Evolutionary conservation across 2,888 invertebrate genomes (phyloP), one percentile per base, ranked within the genome.

Genomic region (Zygothrica quintamaculata): DNA sequence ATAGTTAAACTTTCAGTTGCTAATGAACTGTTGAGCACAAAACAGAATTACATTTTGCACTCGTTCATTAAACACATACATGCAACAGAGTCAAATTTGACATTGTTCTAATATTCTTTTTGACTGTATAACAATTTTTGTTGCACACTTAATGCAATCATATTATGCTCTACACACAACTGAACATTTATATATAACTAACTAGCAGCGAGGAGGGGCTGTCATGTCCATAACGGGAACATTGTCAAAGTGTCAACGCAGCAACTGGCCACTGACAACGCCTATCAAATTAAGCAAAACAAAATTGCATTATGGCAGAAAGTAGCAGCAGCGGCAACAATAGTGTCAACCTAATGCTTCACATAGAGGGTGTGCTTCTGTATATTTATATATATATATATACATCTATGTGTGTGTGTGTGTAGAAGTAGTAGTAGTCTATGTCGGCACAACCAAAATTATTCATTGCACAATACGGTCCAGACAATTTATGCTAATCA

Each of bases 401-500:
- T 13, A 4, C 37, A 13, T 8, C n/a, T 26, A 9, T 36, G 12
- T 18, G 29, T 48, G 29, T 11, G 13, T 40, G 42, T 22, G 33
- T 43, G 52, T 13, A 15, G 13, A 37, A 46, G 74, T 80, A 73
- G 11, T 34, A 48, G 44, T 36, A 6, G 18, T 15, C 60, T 52
- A 51, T 68, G 77, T 59, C 51, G 69, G 64, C 65, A 57, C 59
- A 77, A 47, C 64, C 77, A 65, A 84, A 80, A 78, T 84, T 85
- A 84, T 84, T 87, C 84, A 87, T 84, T 87, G 85, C 87, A 73
- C 82, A 72, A 65, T 88, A 88, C 73, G 89, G 88, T 88, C 82
- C 86, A 88, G 88, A 88, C 88, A 87, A 88, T 88, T 89, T 88
- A 88, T 89, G 88, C 86, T 88, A 87, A 88, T 88, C 88, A 89